These are phyloP conservation scores for Regulus satrapa DNA, from an alignment of 2,113 vertebrate genomes.

Conservation along the genomic window DNA sequence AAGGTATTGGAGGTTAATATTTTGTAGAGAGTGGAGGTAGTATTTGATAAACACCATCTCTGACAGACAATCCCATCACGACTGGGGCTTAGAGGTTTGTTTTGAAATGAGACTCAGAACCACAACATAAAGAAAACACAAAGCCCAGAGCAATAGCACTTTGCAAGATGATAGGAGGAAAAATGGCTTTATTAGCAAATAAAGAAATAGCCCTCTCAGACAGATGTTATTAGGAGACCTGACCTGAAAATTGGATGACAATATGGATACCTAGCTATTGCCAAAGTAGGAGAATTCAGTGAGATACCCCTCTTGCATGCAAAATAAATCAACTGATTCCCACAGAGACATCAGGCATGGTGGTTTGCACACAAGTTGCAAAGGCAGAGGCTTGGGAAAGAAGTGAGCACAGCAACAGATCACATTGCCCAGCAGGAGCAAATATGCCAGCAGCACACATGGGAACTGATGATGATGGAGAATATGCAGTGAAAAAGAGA, in stretches of 20 bases:
- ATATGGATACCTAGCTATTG: background rate
- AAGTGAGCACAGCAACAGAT: background rate
- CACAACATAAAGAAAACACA: background rate
- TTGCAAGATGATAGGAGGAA: background rate
- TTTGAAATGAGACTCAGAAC: background rate
- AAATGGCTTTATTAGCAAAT: slow-evolving; percentile 25
- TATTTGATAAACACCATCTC: background rate
- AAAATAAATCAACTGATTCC: background rate
- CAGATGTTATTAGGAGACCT: background rate
- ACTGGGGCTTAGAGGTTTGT: background rate
- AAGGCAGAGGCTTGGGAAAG: background rate
- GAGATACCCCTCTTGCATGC: background rate
- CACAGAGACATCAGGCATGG: background rate
- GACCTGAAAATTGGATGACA: background rate
- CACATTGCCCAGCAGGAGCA: background rate
- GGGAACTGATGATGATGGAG: background rate
- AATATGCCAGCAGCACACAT: background rate
- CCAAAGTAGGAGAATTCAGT: background rate
- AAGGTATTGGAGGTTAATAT: background rate
- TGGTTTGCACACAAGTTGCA: background rate
- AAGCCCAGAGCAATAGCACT: background rate
- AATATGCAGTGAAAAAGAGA: background rate
- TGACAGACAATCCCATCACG: background rate
- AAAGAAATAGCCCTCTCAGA: background rate
- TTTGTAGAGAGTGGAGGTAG: background rate